phyloP scores from a whole-genome alignment of 37 sponge, comb jelly and placozoan species.

The Petrosia ficiformis region DNA sequence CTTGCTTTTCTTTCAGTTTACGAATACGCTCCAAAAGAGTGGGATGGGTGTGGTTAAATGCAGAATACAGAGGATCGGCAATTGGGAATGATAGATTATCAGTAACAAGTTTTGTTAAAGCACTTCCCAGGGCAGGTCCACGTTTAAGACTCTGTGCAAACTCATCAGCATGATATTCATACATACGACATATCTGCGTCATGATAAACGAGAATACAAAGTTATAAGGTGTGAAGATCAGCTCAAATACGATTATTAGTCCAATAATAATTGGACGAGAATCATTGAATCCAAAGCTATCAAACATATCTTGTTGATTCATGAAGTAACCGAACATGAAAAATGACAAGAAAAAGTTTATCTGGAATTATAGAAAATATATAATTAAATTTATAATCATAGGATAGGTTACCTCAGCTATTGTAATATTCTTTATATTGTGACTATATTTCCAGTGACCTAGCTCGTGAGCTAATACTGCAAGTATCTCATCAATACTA shows the following conservation, averaged over 20 bases:
- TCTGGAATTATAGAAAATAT: slow-evolving; percentile 24
- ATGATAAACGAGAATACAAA: slow-evolving; percentile 66
- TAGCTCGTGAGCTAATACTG: slow-evolving; percentile 92
- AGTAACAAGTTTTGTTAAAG: slow-evolving; percentile 72
- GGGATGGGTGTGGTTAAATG: slow-evolving; percentile 91
- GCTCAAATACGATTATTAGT: slow-evolving; percentile 69
- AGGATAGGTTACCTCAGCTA: slow-evolving; percentile 25
- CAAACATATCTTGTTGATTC: slow-evolving; percentile 67
- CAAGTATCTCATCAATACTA: slow-evolving; percentile 77
- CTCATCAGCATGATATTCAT: slow-evolving; percentile 93
- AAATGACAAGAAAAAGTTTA: slow-evolving; percentile 59
- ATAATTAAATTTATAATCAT: neutral
- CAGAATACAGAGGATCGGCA: slow-evolving; percentile 89
- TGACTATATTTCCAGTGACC: slow-evolving; percentile 95
- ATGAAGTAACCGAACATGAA: slow-evolving; percentile 81
- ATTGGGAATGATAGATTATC: slow-evolving; percentile 92
- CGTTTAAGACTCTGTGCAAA: slow-evolving; percentile 74
- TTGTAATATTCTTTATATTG: slow-evolving; percentile 60
- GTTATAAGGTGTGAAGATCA: slow-evolving; percentile 68
- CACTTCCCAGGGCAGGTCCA: slow-evolving; percentile 44
- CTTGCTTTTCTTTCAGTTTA: slow-evolving; percentile 31
- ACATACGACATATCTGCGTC: slow-evolving; percentile 69
- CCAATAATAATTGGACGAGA: slow-evolving; percentile 85
- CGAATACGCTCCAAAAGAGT: slow-evolving; percentile 80
- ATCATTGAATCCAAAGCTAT: slow-evolving; percentile 89